Conservation (phyloP, 2,888 invertebrate genomes). For the Morinoia aosen region DNA sequence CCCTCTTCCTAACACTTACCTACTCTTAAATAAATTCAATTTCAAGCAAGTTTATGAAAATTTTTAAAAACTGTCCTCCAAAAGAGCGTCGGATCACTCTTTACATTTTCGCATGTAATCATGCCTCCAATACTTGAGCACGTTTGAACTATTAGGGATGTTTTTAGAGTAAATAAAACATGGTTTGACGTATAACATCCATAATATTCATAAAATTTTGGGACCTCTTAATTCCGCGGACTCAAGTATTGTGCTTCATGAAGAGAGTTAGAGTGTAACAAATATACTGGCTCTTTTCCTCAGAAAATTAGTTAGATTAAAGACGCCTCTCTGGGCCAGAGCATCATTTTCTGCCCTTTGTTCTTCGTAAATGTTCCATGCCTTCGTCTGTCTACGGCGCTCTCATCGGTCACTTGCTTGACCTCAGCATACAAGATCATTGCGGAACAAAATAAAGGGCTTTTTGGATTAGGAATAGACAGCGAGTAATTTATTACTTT, state of each 20-base stretch:
- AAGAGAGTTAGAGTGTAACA: background rate
- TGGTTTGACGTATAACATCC: too few species aligned
- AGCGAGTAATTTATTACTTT: background rate
- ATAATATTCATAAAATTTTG: too few species aligned
- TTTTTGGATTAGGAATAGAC: background rate
- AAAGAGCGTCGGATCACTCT: too few species aligned
- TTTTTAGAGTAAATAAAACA: too few species aligned
- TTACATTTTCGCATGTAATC: too few species aligned
- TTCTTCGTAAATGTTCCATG: background rate
- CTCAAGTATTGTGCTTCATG: background rate
- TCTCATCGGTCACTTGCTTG: background rate
- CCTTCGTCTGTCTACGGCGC: background rate
- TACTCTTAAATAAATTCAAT: too few species aligned
- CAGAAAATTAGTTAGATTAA: background rate
- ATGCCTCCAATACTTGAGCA: too few species aligned
- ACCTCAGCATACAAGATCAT: background rate
- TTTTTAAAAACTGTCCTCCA: too few species aligned
- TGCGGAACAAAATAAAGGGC: background rate
- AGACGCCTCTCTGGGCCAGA: background rate
- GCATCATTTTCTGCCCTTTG: background rate
- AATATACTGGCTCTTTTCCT: background rate
- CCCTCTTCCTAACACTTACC: too few species aligned
- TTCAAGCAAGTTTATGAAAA: too few species aligned
- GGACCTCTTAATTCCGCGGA: background rate
- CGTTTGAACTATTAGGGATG: too few species aligned